Evolutionary conservation across 2,888 invertebrate genomes (phyloP).

Genomic region (Cordilura impudica): DNA sequence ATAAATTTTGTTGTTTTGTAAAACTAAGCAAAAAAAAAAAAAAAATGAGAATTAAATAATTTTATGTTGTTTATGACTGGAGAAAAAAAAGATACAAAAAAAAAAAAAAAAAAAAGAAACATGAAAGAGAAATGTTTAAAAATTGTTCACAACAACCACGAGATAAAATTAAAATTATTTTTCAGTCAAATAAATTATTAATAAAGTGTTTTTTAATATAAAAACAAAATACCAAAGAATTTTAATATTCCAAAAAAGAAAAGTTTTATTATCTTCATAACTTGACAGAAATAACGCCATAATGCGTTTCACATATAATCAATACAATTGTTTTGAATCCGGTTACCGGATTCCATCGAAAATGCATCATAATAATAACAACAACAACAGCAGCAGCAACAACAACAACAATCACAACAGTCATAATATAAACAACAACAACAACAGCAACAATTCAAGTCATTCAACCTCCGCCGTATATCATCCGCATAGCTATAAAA

Average conservation of each 20-base stretch:
- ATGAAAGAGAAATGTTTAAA: background rate
- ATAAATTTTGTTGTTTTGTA: slow-evolving; percentile 27
- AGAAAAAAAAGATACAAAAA: background rate
- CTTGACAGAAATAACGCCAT: slow-evolving; percentile 52
- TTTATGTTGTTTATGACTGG: background rate
- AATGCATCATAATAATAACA: slow-evolving; percentile 72
- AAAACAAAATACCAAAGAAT: slow-evolving; percentile 17
- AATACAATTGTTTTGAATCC: slow-evolving; percentile 76
- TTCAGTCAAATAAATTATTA: background rate
- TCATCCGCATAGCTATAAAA: slow-evolving; percentile 68
- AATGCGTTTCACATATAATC: slow-evolving; percentile 78
- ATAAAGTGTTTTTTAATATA: background rate
- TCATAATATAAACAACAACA: too few relatives aligned
- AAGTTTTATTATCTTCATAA: slow-evolving; percentile 16
- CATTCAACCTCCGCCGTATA: slow-evolving; percentile 58
- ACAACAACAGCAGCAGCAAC: slow-evolving; percentile 57
- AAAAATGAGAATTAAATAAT: background rate
- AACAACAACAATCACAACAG: slow-evolving; percentile 53
- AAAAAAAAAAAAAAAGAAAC: background rate
- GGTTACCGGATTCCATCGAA: slow-evolving; percentile 76
- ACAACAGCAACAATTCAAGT: slow-evolving; percentile 40
- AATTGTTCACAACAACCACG: background rate
- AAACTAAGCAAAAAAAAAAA: background rate
- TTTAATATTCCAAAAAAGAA: slow-evolving; percentile 5
- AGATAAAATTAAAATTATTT: background rate